phyloP scores from a whole-genome alignment of 2,113 vertebrate species.

The Sinocyclocheilus anophthalmus region DNA sequence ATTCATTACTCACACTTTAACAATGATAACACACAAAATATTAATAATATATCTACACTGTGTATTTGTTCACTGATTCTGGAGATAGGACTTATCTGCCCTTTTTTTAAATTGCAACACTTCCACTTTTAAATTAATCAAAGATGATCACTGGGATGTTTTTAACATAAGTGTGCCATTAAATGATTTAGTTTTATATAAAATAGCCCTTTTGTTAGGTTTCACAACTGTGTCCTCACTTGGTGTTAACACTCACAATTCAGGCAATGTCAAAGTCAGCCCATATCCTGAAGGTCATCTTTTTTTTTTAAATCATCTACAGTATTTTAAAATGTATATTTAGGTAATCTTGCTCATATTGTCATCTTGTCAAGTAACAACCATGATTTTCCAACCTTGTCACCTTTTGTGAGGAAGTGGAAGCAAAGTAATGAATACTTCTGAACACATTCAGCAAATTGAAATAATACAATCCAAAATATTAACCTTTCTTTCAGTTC shows the following conservation, averaged over 20 bases:
- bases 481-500: neutral
- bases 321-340: too few relatives aligned
- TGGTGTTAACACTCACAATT: slow-evolving; percentile 39
- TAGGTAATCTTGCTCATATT: too few relatives aligned
- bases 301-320: too few relatives aligned
- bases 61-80: neutral
- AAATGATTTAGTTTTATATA: neutral
- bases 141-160: neutral
- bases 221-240: neutral
- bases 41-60: slow-evolving; percentile 63
- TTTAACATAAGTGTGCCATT: neutral
- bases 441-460: neutral
- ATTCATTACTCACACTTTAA: slow-evolving; percentile 69
- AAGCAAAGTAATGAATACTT: neutral
- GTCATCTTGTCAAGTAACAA: too few relatives aligned
- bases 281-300: neutral
- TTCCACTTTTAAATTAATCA: neutral
- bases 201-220: neutral
- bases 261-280: neutral
- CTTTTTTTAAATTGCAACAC: neutral
- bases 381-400: too few relatives aligned
- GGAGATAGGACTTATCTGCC: neutral
- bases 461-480: neutral
- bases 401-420: neutral
- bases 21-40: slow-evolving; percentile 69